Evolutionary conservation across 2,888 invertebrate genomes (phyloP).

Genomic region (Odontocerum albicorne): DNA sequence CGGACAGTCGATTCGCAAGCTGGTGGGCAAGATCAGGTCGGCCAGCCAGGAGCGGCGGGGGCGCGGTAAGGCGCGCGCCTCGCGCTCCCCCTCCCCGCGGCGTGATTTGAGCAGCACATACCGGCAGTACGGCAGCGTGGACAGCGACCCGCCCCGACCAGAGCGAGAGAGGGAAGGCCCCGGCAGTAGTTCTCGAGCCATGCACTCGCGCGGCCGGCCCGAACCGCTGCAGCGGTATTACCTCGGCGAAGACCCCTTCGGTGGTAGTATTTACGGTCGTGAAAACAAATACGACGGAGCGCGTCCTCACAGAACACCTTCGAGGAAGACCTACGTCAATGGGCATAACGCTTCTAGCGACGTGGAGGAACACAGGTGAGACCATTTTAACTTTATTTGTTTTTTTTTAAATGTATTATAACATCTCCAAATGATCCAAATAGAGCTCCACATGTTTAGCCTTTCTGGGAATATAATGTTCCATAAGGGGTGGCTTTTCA

Average conservation of each 20-base stretch:
- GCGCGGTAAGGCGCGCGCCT: conserved; percentile 62
- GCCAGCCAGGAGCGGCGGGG: conserved; percentile 60
- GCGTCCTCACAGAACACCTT: conserved; percentile 55
- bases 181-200: conserved; percentile 33
- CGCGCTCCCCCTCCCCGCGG: conserved; percentile 60
- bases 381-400: not conserved
- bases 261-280: conserved; percentile 78
- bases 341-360: conserved; percentile 35
- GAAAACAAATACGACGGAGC: conserved; percentile 81
- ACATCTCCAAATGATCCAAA: too few relatives aligned
- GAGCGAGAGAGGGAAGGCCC: conserved; percentile 40
- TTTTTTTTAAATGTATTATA: not conserved
- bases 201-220: conserved; percentile 40
- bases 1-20: conserved; percentile 79
- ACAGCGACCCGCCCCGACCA: conserved; percentile 46
- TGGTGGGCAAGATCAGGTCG: conserved; percentile 77
- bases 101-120: conserved; percentile 54
- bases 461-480: too few relatives aligned
- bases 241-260: conserved; percentile 85
- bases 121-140: conserved; percentile 53
- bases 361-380: conserved; percentile 54
- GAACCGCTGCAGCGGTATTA: conserved; percentile 77
- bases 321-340: conserved; percentile 39
- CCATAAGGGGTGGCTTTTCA: too few relatives aligned
- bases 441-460: too few relatives aligned